Evolutionary conservation across 2,113 vertebrate genomes (phyloP).

Genomic region (Enhydra lutris): DNA sequence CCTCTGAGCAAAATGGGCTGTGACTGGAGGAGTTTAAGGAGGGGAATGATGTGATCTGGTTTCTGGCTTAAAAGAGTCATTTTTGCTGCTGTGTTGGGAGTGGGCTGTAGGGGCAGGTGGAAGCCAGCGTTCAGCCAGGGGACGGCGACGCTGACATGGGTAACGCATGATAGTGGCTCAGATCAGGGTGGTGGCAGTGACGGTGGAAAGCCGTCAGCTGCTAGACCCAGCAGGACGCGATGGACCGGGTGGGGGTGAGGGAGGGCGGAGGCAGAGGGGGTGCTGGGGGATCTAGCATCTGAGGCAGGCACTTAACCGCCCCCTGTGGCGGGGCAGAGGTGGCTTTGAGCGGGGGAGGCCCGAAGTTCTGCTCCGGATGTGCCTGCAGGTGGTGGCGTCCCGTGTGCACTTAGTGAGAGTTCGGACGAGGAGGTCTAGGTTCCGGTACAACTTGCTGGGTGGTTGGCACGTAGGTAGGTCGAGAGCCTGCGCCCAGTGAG

Average conservation of each 20-base stretch:
- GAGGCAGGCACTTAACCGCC: accelerated
- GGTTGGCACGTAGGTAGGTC: neutral
- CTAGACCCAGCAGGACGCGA: neutral
- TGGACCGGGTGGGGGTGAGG: accelerated
- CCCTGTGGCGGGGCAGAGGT: neutral
- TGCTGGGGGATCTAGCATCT: neutral
- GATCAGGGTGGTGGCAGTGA: no score
- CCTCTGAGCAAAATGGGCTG: neutral
- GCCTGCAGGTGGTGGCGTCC: no score
- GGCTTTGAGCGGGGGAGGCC: neutral
- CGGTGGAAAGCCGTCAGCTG: neutral
- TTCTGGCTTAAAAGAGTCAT: neutral
- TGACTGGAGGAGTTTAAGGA: no score
- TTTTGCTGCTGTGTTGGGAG: neutral
- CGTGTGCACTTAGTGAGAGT: accelerated
- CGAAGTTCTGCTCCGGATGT: neutral
- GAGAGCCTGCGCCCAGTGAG: neutral
- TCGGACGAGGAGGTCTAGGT: neutral
- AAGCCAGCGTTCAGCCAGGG: neutral
- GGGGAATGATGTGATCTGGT: neutral
- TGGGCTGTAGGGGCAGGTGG: neutral
- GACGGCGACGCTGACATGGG: neutral
- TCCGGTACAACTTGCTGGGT: no score
- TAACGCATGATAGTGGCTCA: no score
- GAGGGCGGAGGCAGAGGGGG: neutral